Conservation (phyloP, 2,113 vertebrate genomes). For the Grammomys dolichurus region DNA sequence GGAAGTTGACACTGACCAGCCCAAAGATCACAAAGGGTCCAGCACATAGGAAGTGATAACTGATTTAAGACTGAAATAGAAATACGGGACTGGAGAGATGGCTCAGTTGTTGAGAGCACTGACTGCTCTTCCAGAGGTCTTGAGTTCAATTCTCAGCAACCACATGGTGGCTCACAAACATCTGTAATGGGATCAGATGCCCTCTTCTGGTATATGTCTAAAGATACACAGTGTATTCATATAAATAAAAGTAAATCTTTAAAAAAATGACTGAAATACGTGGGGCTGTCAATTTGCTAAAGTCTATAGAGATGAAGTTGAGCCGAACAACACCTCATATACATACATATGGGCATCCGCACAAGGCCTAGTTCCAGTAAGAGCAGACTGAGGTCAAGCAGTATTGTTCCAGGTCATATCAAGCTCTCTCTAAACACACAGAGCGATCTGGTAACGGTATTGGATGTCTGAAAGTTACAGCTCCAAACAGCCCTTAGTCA, state of each 20-base stretch:
- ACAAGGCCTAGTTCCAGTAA: background rate
- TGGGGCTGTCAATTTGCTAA: background rate
- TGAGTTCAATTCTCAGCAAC: too few relatives aligned
- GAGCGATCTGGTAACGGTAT: background rate
- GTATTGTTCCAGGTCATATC: background rate
- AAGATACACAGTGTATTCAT: too few relatives aligned
- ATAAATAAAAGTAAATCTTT: too few relatives aligned
- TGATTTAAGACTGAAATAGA: background rate
- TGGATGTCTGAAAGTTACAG: background rate
- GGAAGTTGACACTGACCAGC: background rate
- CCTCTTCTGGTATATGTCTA: too few relatives aligned
- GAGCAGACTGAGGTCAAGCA: background rate
- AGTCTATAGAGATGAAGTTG: background rate
- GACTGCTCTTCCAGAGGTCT: too few relatives aligned
- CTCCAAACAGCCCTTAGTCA: conserved; percentile 7
- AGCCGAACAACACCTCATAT: background rate
- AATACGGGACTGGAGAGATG: too few relatives aligned
- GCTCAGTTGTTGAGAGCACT: too few relatives aligned
- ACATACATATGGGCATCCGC: background rate
- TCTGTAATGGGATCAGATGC: too few relatives aligned
- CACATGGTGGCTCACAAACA: too few relatives aligned
- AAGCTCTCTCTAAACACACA: background rate
- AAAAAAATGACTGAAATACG: background rate
- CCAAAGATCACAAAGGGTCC: background rate
- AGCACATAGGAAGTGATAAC: background rate